A percentile compares a stretch with the other conserved stretches of the same genome.
These are phyloP conservation scores for Micropoecilia bifurca DNA, from an alignment of 2,797 vertebrate species.

Conservation along the genomic window DNA sequence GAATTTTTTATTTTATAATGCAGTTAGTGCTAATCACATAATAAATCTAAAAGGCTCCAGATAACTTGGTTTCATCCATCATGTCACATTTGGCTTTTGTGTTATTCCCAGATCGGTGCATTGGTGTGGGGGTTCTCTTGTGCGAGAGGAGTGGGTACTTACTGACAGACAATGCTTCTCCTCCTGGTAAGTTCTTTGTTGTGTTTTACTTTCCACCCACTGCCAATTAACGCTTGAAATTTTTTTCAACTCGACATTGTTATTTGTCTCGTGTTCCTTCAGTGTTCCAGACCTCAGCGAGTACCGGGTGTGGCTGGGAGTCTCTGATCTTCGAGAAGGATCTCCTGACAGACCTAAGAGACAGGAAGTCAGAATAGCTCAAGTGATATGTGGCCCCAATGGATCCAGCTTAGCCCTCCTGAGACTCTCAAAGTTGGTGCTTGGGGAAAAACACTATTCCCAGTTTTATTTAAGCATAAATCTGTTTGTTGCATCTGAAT, in stretches of 20 bases:
- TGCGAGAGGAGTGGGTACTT: constrained; percentile 96
- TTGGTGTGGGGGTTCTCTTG: constrained; percentile 94
- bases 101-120: constrained; percentile 84
- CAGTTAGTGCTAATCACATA: neutral
- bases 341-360: constrained; percentile 83
- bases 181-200: constrained; percentile 79
- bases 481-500: constrained; percentile 13
- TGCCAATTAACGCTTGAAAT: neutral
- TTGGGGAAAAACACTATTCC: constrained; percentile 7
- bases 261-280: constrained; percentile 33
- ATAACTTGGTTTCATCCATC: neutral
- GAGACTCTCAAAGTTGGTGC: constrained; percentile 89
- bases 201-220: neutral
- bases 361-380: constrained; percentile 91
- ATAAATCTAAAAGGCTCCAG: neutral
- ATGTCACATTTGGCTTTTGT: constrained; percentile 31
- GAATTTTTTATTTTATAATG: neutral
- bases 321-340: constrained; percentile 88
- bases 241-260: constrained; percentile 8
- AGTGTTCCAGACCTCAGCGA: constrained; percentile 93
- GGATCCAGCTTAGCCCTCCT: constrained; percentile 92
- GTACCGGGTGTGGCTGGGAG: constrained; percentile 93
- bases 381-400: constrained; percentile 92
- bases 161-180: constrained; percentile 96
- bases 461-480: constrained; percentile 2